phyloP scores from a whole-genome alignment of 2,113 vertebrate species.

The Cryptotis parvus region DNA sequence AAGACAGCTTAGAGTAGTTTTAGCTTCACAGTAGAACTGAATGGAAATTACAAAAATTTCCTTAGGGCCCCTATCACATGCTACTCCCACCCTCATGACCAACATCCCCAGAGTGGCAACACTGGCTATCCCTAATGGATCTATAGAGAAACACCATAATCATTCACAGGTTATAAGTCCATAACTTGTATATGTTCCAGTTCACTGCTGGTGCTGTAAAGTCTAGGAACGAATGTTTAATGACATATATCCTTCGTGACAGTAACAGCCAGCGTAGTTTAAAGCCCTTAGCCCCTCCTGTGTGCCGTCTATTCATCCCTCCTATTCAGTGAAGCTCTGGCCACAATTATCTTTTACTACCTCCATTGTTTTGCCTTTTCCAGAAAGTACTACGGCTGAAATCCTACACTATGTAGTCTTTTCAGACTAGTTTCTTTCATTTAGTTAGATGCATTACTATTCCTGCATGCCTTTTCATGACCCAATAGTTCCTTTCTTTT shows the following conservation, averaged over 20 bases:
- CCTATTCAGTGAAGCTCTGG: neutral
- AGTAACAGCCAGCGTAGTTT: no score
- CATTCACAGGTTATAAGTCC: no score
- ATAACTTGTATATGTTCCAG: neutral
- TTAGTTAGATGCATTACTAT: neutral
- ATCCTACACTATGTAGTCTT: neutral
- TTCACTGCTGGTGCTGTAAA: neutral
- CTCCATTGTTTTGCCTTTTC: neutral
- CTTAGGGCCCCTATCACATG: no score
- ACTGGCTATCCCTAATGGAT: neutral
- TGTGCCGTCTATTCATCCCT: neutral
- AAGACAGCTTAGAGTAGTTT: neutral
- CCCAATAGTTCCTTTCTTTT: neutral
- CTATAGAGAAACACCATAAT: neutral
- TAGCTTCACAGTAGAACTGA: neutral
- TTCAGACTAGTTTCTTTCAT: neutral
- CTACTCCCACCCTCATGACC: neutral
- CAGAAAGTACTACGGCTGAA: neutral
- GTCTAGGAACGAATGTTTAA: neutral
- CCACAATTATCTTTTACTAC: neutral
- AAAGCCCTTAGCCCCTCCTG: neutral
- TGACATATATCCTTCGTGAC: no score
- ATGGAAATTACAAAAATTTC: neutral
- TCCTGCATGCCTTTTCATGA: neutral
- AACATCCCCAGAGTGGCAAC: neutral